Percentiles rank a stretch among this genome's conserved stretches.
Conservation (phyloP, 2,113 vertebrate species). For the Chinchilla lanigera region DNA sequence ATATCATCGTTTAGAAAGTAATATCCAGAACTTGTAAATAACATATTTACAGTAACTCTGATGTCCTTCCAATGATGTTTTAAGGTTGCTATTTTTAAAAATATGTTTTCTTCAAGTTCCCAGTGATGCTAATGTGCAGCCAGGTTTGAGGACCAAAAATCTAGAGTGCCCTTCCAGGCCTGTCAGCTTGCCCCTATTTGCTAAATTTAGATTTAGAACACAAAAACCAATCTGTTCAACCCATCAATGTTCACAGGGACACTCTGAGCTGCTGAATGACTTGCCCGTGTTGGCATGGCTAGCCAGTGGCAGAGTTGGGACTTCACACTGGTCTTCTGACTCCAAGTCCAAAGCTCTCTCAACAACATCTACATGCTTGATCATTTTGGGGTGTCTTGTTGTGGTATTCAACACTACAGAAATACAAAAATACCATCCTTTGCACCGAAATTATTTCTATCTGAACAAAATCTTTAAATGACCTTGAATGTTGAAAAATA, state of each 20-base stretch:
- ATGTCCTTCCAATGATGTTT: background rate
- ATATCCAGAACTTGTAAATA: background rate
- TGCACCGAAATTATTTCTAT: background rate
- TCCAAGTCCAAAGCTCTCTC: conserved; percentile 70
- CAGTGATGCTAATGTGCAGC: background rate
- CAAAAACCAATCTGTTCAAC: background rate
- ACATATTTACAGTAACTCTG: background rate
- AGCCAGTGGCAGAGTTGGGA: conserved; percentile 18
- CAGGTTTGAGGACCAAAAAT: conserved; percentile 1
- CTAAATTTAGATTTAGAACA: background rate
- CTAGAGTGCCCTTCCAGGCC: background rate
- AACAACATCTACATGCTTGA: background rate
- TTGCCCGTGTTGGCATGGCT: background rate
- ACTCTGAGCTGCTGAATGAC: background rate
- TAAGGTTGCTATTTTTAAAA: background rate
- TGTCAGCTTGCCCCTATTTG: background rate
- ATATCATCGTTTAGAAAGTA: background rate
- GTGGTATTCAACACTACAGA: background rate
- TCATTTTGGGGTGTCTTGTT: background rate
- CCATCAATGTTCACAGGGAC: background rate
- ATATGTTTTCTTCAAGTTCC: background rate
- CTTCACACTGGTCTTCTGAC: conserved; percentile 69
- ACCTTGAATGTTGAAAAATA: conserved; percentile 14
- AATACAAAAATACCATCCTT: background rate
- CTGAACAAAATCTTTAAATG: conserved; percentile 11